phyloP scores from a whole-genome alignment of 2,797 vertebrate species.

The Muscicapa comitata region DNA sequence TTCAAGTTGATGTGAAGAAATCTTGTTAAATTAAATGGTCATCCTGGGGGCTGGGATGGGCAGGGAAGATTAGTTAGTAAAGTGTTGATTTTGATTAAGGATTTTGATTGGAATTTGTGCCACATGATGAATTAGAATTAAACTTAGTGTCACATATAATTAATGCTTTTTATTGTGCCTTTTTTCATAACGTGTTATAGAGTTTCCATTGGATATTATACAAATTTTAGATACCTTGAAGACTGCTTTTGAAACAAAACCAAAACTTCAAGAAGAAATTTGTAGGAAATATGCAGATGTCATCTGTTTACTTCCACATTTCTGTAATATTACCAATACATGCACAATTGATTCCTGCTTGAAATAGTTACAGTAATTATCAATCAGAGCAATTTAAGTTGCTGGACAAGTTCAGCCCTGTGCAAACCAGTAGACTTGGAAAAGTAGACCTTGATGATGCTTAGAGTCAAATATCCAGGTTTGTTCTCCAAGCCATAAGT shows the following conservation, averaged over 20 bases:
- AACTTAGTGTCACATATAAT: background rate
- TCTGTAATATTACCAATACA: background rate
- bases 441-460: background rate
- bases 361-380: background rate
- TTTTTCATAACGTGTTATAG: background rate
- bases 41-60: accelerated
- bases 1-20: background rate
- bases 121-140: background rate
- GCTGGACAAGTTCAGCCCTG: background rate
- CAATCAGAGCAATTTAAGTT: background rate
- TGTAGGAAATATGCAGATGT: background rate
- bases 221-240: background rate
- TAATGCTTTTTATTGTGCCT: background rate
- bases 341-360: background rate
- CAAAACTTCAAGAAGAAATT: background rate
- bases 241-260: background rate
- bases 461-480: background rate
- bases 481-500: background rate
- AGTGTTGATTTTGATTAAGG: background rate
- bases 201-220: background rate
- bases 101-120: background rate
- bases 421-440: background rate
- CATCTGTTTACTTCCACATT: background rate
- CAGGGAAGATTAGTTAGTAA: background rate
- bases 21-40: background rate